Evolutionary conservation across 2,113 vertebrate genomes (phyloP), one percentile per base, ranked within the genome.

Genomic region (Vidua chalybeata): DNA sequence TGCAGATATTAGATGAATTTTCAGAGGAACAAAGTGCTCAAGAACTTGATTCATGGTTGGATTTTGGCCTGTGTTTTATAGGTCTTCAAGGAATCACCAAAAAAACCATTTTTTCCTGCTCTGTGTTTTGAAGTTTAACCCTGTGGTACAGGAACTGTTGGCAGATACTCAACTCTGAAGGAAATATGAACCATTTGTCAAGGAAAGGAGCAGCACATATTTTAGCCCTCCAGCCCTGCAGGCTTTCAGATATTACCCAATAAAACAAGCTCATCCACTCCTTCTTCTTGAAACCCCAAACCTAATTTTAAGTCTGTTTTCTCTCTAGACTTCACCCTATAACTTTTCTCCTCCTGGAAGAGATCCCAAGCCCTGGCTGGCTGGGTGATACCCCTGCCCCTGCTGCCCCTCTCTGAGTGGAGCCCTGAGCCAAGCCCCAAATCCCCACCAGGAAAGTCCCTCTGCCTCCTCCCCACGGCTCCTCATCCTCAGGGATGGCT

Each of bases 151-250:
- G 59, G 95, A 78, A 13, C 91, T 75, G 68, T 64, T 92, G 90
- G 89, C 85, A 71, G 55, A 35, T 77, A 35, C 83, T 84, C 96
- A 86, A 1, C 86, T 63, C 76, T 1, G 85, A 80, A 92, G 83
- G 86, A 93, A 93, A 80, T 92, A 88, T 8, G 79, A 96, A 62
- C 83, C 79, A 66, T 96, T 94, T 93, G 79, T 95, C 92, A 95
- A 52, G 61, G 77, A 35, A 41, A 90, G 72, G 15, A 92, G 82
- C 82, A 51, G 85, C 82, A 92, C 43, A 13, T 67, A 82, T 62
- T 84, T 90, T 43, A 94, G 79, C 83, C 63, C 59, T 90, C 8
- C 63, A 88, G 56, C 67, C 85, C 67, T 69, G 71, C 51, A 86
- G 92, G 41, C 90, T 72, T 54, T 62, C 85, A 73, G 92, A 26